Percentiles rank a stretch among this genome's conserved stretches.
Conservation (phyloP, 2,113 vertebrate genomes). For the Brachypteracias leptosomus region DNA sequence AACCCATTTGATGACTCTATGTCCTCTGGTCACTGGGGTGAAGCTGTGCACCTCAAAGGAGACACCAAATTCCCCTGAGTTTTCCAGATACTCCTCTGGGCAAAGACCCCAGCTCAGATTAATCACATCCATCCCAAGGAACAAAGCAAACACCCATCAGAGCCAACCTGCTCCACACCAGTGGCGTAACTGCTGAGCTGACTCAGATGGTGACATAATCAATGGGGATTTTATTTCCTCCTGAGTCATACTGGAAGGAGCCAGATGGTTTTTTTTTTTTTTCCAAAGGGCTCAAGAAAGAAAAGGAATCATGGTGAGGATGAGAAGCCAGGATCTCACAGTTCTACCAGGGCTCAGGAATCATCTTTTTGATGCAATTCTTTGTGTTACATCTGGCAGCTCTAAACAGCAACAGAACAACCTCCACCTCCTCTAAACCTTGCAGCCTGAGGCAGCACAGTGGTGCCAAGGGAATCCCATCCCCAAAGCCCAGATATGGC, state of each 20-base stretch:
- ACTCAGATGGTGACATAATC: not conserved
- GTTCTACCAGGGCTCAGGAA: not conserved
- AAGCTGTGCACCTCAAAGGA: not conserved
- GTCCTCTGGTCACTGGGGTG: not conserved
- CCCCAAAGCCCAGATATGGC: not conserved
- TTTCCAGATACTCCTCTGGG: not conserved
- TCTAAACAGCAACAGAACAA: not conserved
- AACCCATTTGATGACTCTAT: not conserved
- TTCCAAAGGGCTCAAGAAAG: not conserved
- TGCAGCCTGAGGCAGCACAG: not conserved
- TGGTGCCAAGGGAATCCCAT: not conserved
- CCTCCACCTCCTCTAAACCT: constrained; percentile 7
- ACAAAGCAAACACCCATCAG: not conserved
- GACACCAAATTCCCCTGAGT: not conserved
- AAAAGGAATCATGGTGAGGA: not conserved
- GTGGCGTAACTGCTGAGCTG: not conserved
- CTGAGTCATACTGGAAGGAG: constrained; percentile 13
- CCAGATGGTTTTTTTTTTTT: not conserved
- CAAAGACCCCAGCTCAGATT: not conserved
- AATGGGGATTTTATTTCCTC: not conserved
- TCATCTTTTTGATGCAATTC: not conserved
- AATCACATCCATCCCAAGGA: not conserved
- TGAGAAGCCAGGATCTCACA: not conserved
- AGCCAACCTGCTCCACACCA: not conserved
- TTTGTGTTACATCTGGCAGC: not conserved